phyloP scores from a whole-genome alignment of 2,888 invertebrate genomes.

The Hermaeophaga mercurialis region DNA sequence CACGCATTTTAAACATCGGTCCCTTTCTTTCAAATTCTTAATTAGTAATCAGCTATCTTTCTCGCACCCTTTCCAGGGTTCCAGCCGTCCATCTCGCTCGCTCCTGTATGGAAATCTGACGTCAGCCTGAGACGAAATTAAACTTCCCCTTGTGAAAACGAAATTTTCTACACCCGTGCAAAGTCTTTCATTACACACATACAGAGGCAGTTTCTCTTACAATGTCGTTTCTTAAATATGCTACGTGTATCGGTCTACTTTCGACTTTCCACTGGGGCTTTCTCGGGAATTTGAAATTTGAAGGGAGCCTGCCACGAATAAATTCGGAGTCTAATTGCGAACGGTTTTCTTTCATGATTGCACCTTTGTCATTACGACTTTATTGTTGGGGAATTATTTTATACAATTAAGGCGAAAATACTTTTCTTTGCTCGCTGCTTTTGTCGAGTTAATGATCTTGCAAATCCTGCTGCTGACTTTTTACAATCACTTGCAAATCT shows the following conservation, averaged over 20 bases:
- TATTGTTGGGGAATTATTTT: constrained; percentile 34
- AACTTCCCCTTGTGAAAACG: constrained; percentile 52
- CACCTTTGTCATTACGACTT: constrained; percentile 42
- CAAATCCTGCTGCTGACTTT: neutral
- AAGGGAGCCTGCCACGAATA: constrained; percentile 33
- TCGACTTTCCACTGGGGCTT: too few relatives aligned
- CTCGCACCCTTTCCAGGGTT: constrained; percentile 50
- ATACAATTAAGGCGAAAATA: neutral
- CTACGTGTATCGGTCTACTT: constrained; percentile 50
- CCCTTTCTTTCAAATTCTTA: constrained; percentile 73
- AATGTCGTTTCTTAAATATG: constrained; percentile 54
- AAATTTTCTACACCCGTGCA: constrained; percentile 60
- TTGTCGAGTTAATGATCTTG: constrained; percentile 1
- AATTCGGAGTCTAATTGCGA: constrained; percentile 30
- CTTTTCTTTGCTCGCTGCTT: neutral
- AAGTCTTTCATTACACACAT: constrained; percentile 57
- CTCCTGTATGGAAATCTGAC: constrained; percentile 59
- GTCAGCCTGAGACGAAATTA: constrained; percentile 48
- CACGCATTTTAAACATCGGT: constrained; percentile 61
- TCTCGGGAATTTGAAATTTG: constrained; percentile 37
- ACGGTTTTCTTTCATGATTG: constrained; percentile 38
- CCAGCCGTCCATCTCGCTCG: constrained; percentile 57
- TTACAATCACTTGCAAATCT: too few relatives aligned
- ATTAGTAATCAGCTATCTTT: constrained; percentile 67
- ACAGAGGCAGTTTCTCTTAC: constrained; percentile 45